A percentile compares a stretch with the other conserved stretches of the same genome.
Evolutionary conservation across 2,888 invertebrate genomes (phyloP).

Genomic region (Pasiphila rectangulata): DNA sequence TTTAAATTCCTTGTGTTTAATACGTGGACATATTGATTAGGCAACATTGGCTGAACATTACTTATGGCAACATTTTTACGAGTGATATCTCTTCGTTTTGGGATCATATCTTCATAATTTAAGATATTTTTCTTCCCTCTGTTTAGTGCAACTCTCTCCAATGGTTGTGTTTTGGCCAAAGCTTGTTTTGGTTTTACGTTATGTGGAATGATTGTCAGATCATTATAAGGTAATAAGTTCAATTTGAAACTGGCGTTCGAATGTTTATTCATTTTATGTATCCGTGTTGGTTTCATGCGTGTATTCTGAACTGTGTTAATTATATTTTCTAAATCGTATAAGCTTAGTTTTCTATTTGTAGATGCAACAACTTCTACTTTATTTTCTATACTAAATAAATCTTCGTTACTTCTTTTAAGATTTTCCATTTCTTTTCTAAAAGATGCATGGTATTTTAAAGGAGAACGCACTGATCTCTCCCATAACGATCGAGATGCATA

Average conservation of each 20-base stretch:
- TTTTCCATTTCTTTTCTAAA: conserved; percentile 38
- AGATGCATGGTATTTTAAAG: conserved; percentile 40
- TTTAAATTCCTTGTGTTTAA: neutral
- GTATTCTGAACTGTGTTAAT: conserved; percentile 48
- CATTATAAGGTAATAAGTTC: conserved; percentile 47
- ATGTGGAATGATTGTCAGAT: no score
- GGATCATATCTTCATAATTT: no score
- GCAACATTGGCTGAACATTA: no score
- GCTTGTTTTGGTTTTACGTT: no score
- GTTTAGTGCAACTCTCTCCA: no score
- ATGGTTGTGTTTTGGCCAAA: no score
- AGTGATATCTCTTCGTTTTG: no score
- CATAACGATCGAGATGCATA: conserved; percentile 58
- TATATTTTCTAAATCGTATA: conserved; percentile 64
- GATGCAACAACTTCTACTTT: conserved; percentile 54
- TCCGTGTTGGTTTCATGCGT: conserved; percentile 26
- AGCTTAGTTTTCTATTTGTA: conserved; percentile 45
- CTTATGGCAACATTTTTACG: no score
- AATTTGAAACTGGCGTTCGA: conserved; percentile 48
- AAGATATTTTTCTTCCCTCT: no score
- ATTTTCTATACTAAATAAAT: conserved; percentile 61
- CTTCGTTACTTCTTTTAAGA: conserved; percentile 51
- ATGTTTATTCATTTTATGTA: conserved; percentile 4
- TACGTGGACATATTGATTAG: no score
- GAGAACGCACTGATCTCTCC: conserved; percentile 68